Evolutionary conservation across 2,797 vertebrate species (phyloP), one percentile per base, ranked within the genome.

Genomic region (Anniella stebbinsi): DNA sequence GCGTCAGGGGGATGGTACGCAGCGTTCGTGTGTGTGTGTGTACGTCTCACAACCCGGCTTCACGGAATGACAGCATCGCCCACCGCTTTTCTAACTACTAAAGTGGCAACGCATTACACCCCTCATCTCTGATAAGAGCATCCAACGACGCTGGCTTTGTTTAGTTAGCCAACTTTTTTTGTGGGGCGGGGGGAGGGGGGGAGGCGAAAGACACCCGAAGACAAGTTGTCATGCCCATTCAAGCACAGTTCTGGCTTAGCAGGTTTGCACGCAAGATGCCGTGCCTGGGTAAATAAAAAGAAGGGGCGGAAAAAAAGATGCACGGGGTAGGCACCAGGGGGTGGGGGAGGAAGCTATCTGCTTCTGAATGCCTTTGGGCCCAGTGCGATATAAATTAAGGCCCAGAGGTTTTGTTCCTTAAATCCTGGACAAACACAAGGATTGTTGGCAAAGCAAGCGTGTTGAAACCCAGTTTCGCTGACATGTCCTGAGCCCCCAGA

Each of bases 221-320:
- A 67, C 33, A 18, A 67, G 33, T 67, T 69, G 76, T 45, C 77
- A 81, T 60, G 67, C 66, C 80, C 38, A 57, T 41, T 38, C 66
- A 88, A 72, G 41, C 66, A 81, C 67, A 72, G 48, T 80, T 81
- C 67, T 33, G 72, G 87, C 67, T 23, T 72, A 72, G 72, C 78
- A 81, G 51, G 87, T 88, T 88, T 25, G 25, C 78, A 30, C 3
- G 17, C 87, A 30, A 81, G 18, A 30, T 13, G 67, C 77, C 48
- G 38, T 38, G n/a, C 23, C 66, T 23, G 48, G 36, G n/a, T 54
- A 60, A 84, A 51, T 33, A 48, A 28, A 38, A 75, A 30, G 4
- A 67, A 28, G 1, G 60, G 17, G 15, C 13, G 60, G 60, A 51
- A 23, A 1, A 1, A 41, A 63, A 7, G 80, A 28, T 70, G 63